Evolutionary conservation across 2,113 vertebrate genomes (phyloP).

Genomic region (Malurus cyaneus): DNA sequence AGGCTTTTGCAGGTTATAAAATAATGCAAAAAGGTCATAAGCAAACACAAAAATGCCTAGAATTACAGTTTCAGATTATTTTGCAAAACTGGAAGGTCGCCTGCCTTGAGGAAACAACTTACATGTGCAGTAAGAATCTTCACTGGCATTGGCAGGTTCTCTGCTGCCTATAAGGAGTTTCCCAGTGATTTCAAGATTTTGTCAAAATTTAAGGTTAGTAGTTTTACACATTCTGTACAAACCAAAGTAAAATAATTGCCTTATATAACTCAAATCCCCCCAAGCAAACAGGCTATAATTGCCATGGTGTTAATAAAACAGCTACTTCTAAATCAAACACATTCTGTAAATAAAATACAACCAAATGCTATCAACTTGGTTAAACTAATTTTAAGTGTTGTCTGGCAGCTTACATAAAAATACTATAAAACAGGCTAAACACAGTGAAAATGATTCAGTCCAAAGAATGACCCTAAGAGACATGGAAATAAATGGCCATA

Average conservation of each 20-base stretch:
- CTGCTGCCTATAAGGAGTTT: background rate
- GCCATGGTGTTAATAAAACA: background rate
- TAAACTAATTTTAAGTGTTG: background rate
- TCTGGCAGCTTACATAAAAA: background rate
- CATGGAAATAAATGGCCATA: background rate
- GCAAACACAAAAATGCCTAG: background rate
- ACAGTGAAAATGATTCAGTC: background rate
- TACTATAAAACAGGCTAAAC: background rate
- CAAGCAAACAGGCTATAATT: background rate
- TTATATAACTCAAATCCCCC: background rate
- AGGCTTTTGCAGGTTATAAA: background rate
- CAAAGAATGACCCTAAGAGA: background rate
- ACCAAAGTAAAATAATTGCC: background rate
- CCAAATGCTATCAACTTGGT: background rate
- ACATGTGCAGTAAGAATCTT: background rate
- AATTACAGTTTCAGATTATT: background rate
- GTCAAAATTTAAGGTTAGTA: background rate
- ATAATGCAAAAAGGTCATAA: background rate
- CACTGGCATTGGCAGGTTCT: background rate
- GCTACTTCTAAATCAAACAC: background rate
- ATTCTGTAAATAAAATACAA: background rate
- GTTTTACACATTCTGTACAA: background rate
- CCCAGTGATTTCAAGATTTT: background rate
- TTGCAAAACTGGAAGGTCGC: background rate
- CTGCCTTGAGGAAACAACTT: background rate